These are phyloP conservation scores for Cosmia trapezina DNA, from an alignment of 2,888 invertebrate species.

Conservation along the genomic window DNA sequence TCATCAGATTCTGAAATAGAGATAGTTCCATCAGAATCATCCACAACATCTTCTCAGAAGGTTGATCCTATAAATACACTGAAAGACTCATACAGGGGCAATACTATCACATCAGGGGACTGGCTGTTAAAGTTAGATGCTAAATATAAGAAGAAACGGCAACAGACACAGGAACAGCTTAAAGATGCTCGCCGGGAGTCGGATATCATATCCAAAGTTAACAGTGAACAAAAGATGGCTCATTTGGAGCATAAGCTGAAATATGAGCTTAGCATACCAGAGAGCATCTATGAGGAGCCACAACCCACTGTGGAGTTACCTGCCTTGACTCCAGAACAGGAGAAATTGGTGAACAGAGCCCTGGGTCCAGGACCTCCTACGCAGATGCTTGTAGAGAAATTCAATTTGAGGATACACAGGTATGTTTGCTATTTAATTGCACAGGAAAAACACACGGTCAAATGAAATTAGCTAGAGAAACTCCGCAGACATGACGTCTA, in stretches of 20 bases:
- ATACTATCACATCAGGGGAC: conserved; percentile 84
- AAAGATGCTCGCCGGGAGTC: conserved; percentile 85
- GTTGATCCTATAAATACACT: conserved; percentile 90
- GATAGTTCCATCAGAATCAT: conserved; percentile 83
- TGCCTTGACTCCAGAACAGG: conserved; percentile 92
- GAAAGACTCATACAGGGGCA: conserved; percentile 89
- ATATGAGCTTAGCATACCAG: conserved; percentile 87
- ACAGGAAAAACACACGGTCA: not conserved
- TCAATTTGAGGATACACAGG: conserved; percentile 88
- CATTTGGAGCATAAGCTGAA: conserved; percentile 85
- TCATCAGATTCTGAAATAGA: conserved; percentile 88
- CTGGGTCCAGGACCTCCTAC: conserved; percentile 90
- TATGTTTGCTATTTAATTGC: conserved; percentile 46
- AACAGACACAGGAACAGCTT: conserved; percentile 84
- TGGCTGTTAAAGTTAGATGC: conserved; percentile 89
- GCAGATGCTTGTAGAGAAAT: conserved; percentile 92
- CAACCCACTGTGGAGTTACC: conserved; percentile 88
- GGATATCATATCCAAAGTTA: conserved; percentile 86
- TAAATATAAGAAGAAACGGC: conserved; percentile 84
- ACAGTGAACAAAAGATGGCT: conserved; percentile 85
- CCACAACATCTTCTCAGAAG: conserved; percentile 81
- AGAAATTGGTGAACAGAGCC: conserved; percentile 90
- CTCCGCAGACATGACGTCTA: too few species aligned
- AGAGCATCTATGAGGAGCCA: conserved; percentile 85
- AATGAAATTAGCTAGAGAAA: too few species aligned